Conservation (phyloP, 2,113 vertebrate genomes). For the Clupea harengus region DNA sequence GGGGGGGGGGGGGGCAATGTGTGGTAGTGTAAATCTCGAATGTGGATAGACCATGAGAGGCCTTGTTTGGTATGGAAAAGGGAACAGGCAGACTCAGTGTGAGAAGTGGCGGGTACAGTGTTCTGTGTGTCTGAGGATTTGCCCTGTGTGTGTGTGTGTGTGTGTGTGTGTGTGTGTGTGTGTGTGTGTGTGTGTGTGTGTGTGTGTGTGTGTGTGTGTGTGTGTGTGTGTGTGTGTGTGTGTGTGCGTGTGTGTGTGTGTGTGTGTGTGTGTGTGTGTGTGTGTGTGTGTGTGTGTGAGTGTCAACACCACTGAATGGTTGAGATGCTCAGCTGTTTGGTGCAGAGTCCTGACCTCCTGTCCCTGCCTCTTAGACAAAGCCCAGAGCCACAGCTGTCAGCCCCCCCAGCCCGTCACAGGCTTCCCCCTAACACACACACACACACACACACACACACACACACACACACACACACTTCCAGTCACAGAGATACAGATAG, state of each 20-base stretch:
- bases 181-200: conserved; percentile 1
- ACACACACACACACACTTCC: neutral
- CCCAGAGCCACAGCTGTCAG: conserved; percentile 50
- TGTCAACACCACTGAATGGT: conserved; percentile 32
- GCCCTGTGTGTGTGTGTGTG: conserved; percentile 3
- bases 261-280: neutral
- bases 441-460: neutral
- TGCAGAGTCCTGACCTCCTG: conserved; percentile 51
- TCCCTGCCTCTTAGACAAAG: conserved; percentile 27
- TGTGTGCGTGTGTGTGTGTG: too few species aligned
- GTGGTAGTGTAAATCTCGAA: neutral
- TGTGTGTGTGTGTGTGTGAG: conserved; percentile 12
- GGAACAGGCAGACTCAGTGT: conserved; percentile 23
- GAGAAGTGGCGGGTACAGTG: conserved; percentile 20
- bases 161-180: neutral
- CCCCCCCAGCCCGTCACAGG: conserved; percentile 32
- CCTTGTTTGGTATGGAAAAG: conserved; percentile 17
- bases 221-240: too few species aligned
- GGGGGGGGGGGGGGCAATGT: neutral
- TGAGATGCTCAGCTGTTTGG: conserved; percentile 53
- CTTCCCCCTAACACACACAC: conserved; percentile 28
- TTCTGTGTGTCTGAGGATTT: conserved; percentile 34
- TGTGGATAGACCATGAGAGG: neutral
- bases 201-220: neutral
- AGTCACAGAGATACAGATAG: neutral